Evolutionary conservation across 1,140 invertebrate species (phyloP).

Genomic region (Eumaeus atala): DNA sequence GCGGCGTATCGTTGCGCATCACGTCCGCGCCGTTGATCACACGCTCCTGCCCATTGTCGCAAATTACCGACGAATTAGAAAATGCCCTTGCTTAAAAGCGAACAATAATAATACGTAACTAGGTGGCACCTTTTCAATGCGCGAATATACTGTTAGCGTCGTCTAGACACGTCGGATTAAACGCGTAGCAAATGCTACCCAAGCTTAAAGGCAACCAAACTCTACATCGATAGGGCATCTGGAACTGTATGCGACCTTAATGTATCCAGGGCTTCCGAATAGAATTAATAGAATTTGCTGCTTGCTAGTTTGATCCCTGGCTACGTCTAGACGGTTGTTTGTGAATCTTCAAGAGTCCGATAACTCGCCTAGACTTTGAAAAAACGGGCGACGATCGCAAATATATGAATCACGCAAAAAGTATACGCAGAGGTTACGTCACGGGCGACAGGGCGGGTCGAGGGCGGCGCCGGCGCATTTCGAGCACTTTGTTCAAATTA

Average conservation of each 20-base stretch:
- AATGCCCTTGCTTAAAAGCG: constrained; percentile 44
- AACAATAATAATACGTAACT: constrained; percentile 56
- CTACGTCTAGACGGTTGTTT: constrained; percentile 32
- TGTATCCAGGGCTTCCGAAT: no score
- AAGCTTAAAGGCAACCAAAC: no score
- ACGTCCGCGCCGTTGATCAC: constrained; percentile 37
- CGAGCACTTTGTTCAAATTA: constrained; percentile 33
- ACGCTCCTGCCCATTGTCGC: constrained; percentile 43
- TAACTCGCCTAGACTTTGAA: constrained; percentile 44
- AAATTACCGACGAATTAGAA: constrained; percentile 68
- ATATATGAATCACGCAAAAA: constrained; percentile 68
- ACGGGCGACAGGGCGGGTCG: constrained; percentile 63
- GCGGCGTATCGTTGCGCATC: constrained; percentile 64
- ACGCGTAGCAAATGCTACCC: no score
- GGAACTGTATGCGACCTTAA: no score
- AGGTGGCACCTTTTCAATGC: constrained; percentile 49
- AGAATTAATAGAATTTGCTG: no score
- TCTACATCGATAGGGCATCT: no score
- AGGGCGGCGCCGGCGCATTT: constrained; percentile 61
- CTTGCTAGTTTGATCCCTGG: background rate
- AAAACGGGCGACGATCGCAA: constrained; percentile 70
- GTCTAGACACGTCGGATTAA: no score
- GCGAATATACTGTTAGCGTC: constrained; percentile 2
- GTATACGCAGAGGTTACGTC: constrained; percentile 57
- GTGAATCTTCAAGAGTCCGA: constrained; percentile 59